Conservation (phyloP, 2,797 vertebrate species). For the Diplodus puntazzo region DNA sequence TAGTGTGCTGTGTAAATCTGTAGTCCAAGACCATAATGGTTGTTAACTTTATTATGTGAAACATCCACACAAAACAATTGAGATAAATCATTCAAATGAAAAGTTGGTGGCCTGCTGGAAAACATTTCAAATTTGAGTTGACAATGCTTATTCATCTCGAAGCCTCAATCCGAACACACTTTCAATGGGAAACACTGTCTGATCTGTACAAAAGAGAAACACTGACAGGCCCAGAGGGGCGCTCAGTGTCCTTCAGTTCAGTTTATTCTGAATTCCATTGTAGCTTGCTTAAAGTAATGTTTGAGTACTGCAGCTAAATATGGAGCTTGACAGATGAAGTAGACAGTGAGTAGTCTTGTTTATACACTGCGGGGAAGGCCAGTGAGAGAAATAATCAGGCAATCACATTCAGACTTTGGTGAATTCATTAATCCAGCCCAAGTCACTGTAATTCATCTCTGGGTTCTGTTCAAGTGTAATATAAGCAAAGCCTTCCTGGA, state of each 20-base stretch:
- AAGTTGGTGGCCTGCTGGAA: constrained; percentile 28
- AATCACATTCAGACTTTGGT: constrained; percentile 63
- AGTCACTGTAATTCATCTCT: constrained; percentile 85
- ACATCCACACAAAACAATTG: constrained; percentile 35
- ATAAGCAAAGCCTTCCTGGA: constrained; percentile 46
- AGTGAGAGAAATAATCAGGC: constrained; percentile 85
- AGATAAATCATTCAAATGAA: constrained; percentile 42
- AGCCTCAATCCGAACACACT: constrained; percentile 29
- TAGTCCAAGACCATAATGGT: constrained; percentile 44
- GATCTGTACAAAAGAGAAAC: constrained; percentile 29
- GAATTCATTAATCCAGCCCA: constrained; percentile 82
- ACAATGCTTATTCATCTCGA: constrained; percentile 44
- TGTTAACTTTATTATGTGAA: constrained; percentile 47
- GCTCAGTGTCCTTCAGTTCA: constrained; percentile 37
- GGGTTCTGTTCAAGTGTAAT: constrained; percentile 76
- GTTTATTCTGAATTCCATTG: constrained; percentile 38
- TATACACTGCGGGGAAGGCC: constrained; percentile 84
- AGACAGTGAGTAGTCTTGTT: constrained; percentile 71
- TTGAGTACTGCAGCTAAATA: constrained; percentile 36
- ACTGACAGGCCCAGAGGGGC: constrained; percentile 44
- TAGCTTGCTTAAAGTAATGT: constrained; percentile 50
- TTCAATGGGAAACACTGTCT: constrained; percentile 33
- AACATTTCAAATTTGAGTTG: constrained; percentile 49
- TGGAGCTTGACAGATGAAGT: constrained; percentile 24
- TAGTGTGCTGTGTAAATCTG: constrained; percentile 43